Base-by-base conservation (phyloP, 2,888 invertebrate species). In the Pemphredon lugubris region DNA sequence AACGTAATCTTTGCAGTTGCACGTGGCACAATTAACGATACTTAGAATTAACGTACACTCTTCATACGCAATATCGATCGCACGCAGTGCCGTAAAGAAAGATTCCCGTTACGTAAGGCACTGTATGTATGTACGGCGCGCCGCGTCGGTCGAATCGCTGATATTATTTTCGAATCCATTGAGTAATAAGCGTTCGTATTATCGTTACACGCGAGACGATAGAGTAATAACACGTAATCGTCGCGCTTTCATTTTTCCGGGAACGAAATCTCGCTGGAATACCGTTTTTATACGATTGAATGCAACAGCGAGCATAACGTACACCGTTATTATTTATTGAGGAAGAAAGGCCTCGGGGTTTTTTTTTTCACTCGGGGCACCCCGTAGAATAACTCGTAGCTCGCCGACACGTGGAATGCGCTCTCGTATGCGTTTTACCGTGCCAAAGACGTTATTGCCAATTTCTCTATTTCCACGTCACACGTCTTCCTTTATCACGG, bases 291-390 rank as follows among this genome's bases (percentile, higher is more conserved):
- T 23, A 4, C 45, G 26, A 11, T 21, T 14, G 14, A 57, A 53
- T 48, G 61, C 51, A 51, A 57, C 6, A 40, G 13, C 45, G 58
- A 66, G 26, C 39, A 61, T 30, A 30, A 21, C 14, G 26, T 14
- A 40, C 16, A 48, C 73, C 69, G 66, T 75, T 77, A 63, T 58
- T 54, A 51, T 61, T 65, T 64, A 70, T 58, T 42, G 63, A 39
- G 57, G 55, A 61, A 55, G 47, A 57, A 61, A 73, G 37, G 34
- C 53, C n/a, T 39, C 39, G 20, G 37, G 50, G 40, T 14, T 64
- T 39, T 51, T 73, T 57, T 61, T 39, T 58, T 60, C 13, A 20
- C n/a, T n/a, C 30, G 50, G 21, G 59, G 44, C 65, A 70, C 45
- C 60, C 47, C 26, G 18, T 39, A 47, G 57, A 68, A 44, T 53